Percentiles rank a stretch among this genome's conserved stretches.
Conservation (phyloP, 2,113 vertebrate genomes). For the Empidonax alnorum region DNA sequence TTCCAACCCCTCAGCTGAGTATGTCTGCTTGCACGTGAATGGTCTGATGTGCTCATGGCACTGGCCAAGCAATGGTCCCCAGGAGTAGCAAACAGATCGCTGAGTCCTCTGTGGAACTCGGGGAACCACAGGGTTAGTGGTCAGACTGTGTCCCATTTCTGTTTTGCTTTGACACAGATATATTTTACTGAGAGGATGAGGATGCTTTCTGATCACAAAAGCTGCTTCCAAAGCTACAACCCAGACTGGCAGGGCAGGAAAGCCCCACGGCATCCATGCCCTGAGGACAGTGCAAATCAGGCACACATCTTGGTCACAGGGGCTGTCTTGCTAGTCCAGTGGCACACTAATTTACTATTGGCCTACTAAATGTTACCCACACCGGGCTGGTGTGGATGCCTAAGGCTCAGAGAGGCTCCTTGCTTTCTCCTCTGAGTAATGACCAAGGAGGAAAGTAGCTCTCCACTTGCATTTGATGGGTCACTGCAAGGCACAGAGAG, state of each 20-base stretch:
- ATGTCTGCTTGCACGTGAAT: constrained; percentile 19
- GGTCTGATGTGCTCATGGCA: background rate
- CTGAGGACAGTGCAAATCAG: background rate
- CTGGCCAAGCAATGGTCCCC: background rate
- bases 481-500: background rate
- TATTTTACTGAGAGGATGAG: background rate
- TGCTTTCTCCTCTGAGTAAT: background rate
- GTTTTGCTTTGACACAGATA: background rate
- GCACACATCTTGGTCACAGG: background rate
- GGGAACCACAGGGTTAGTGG: background rate
- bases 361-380: background rate
- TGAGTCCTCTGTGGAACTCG: background rate
- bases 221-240: background rate
- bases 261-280: background rate
- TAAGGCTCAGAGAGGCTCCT: background rate
- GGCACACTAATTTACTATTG: background rate
- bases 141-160: background rate
- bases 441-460: background rate
- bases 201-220: background rate
- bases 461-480: background rate
- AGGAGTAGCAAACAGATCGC: background rate
- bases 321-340: background rate
- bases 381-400: fast-evolving
- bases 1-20: constrained; percentile 42
- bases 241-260: background rate